phyloP scores from a whole-genome alignment of 2,888 invertebrate genomes.

The Dexiosoma caninum region DNA sequence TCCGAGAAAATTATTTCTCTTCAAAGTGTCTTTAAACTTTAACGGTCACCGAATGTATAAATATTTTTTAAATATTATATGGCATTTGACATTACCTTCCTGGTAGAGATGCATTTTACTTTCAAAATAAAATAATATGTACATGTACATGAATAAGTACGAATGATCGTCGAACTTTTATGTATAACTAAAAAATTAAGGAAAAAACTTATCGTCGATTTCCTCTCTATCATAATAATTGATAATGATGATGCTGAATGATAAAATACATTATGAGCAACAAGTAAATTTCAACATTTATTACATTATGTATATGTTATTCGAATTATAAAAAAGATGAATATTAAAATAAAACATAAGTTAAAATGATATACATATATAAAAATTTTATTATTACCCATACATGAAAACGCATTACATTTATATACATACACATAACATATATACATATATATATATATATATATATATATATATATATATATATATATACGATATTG shows the following conservation, averaged over 20 bases:
- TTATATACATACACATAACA: conserved; percentile 32
- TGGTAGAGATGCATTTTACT: background rate
- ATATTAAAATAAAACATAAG: conserved; percentile 24
- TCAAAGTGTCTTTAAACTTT: too few relatives aligned
- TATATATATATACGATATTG: conserved; percentile 23
- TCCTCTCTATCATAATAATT: conserved; percentile 45
- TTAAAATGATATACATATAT: conserved; percentile 30
- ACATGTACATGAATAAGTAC: background rate
- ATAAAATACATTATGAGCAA: conserved; percentile 40
- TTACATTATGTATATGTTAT: conserved; percentile 61
- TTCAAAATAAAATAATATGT: background rate
- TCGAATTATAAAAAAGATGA: conserved; percentile 29
- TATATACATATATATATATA: conserved; percentile 10
- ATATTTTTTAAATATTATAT: background rate
- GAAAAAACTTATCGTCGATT: conserved; percentile 32
- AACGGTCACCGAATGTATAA: too few relatives aligned
- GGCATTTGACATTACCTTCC: conserved; percentile 7
- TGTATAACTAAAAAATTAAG: background rate
- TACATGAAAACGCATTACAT: conserved; percentile 51
- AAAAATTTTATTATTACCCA: conserved; percentile 43
- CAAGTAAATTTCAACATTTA: conserved; percentile 57
- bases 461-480: conserved; percentile 6
- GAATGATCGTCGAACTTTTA: conserved; percentile 16
- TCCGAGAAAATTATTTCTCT: too few relatives aligned
- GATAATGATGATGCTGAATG: conserved; percentile 41